Base-by-base conservation (phyloP, 2,888 invertebrate genomes). In the Blastobasis adustella region DNA sequence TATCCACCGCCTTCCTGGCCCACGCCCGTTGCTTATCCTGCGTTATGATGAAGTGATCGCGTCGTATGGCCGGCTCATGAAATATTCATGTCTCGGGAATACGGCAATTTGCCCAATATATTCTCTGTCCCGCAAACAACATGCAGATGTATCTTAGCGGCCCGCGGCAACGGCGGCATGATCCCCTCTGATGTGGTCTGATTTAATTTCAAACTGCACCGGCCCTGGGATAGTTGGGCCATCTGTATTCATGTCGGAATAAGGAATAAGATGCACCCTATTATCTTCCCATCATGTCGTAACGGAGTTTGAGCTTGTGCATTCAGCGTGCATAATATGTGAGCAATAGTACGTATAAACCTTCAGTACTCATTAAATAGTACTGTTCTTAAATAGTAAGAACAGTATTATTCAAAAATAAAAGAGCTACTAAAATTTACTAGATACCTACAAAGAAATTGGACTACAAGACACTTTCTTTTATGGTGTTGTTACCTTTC, bases 81-180 rank as follows among this genome's bases (percentile, higher is more conserved):
- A 77, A 80, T 82, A 85, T 84, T 79, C 84, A 85, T 82, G 66
- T 61, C 57, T 54, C 60, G 69, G 69, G 77, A 76, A 76, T 73
- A 74, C 73, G 74, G 74, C 79, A 78, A 80, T 82, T 80, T 76
- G 72, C 69, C 66, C 71, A 69, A 79, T 79, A 79, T 77, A 73
- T 70, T 66, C 66, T 63, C 54, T 55, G 56, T 56, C 54, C 53
- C 53, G 58, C 58, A 62, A 65, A 65, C 61, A 59, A 60, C 63
- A 65, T 66, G 69, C 68, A 70, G 65, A 73, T 67, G 65, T 60
- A 62, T 62, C 63, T 63, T 61, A 66, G 60, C 58, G 5, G 41
- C 8, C 48, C 48, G 38, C 46, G 8, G 37, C 23, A 23, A 23
- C 8, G n/a, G 37, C n/a, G 46, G 10, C 37, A 46, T 46, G 46